Conservation (phyloP, 1,140 invertebrate genomes). For the Zaprionus lachaisei region DNA sequence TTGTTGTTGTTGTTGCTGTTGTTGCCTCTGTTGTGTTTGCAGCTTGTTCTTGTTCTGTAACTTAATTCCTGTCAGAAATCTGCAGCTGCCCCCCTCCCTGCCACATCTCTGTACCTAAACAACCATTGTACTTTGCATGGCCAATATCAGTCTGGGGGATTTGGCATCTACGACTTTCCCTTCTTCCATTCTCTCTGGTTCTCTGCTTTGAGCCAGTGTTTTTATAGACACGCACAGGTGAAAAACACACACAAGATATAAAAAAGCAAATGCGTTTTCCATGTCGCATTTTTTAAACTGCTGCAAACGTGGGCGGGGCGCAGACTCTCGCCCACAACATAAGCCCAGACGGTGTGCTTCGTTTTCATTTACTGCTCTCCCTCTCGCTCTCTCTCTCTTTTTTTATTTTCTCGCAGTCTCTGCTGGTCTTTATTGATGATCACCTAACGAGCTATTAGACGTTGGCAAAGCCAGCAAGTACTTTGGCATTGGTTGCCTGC, state of each 20-base stretch:
- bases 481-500: constrained; percentile 13
- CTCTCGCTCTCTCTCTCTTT: background rate
- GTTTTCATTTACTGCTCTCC: constrained; percentile 9
- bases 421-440: constrained; percentile 17
- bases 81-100: background rate
- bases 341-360: constrained; percentile 13
- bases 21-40: constrained; percentile 10
- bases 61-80: constrained; percentile 55
- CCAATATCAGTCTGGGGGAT: constrained; percentile 36
- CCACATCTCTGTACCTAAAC: background rate
- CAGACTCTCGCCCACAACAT: background rate
- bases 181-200: background rate
- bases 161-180: constrained; percentile 9
- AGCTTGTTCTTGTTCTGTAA: constrained; percentile 43
- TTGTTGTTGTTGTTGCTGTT: constrained; percentile 17
- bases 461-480: constrained; percentile 3
- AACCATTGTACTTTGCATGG: constrained; percentile 19
- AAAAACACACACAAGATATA: constrained; percentile 15
- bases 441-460: constrained; percentile 38
- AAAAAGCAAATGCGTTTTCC: constrained; percentile 60
- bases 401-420: background rate
- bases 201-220: constrained; percentile 24
- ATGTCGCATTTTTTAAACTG: constrained; percentile 46
- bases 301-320: constrained; percentile 11
- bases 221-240: constrained; percentile 29